Evolutionary conservation across 2,888 invertebrate genomes (phyloP), one percentile per base, ranked within the genome.

Genomic region (Cotesia congregata): DNA sequence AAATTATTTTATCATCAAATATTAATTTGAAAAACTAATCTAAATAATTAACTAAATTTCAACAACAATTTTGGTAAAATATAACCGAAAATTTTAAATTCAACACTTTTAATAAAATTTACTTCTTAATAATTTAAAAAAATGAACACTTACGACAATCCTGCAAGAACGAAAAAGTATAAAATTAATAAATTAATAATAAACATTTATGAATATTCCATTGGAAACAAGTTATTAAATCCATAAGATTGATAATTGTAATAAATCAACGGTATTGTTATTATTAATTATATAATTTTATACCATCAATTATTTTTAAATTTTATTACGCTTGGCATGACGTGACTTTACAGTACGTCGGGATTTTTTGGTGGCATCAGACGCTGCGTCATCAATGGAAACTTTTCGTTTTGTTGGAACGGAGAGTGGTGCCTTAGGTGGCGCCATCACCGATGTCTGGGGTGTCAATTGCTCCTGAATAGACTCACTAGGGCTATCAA

Each of bases 321-420:
- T 86, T 81, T 88, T 88, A 85, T 86, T 86, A 84, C 88, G 88
- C 80, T 88, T 88, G 74, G 86, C 84, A 80, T 88, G 88, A 82
- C 88, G 88, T 79, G 87, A 84, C 79, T 88, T 88, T 80, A 83
- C 85, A 82, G 84, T 83, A 79, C 88, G 88, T 76, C 88, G 86
- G 61, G 86, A 83, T 78, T 84, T 84, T 65, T 83, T 84, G 30
- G 74, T 70, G 1, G 77, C 74, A 60, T 77, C 71, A 40, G 30
- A 59, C 41, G 9, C 62, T 0, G 15, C 17, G 9, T 50, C 60
- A 76, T 79, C 82, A 30, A 81, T 64, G 38, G 80, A 80, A n/a
- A 82, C 80, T 86, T 86, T 89, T 82, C 89, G 86, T 84, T 89
- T 89, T 15, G 86, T 82, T 20, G 86, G 82, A 72, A 85, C 80